These are phyloP conservation scores for Samia ricini DNA, from an alignment of 1,140 invertebrate species.

Conservation along the genomic window DNA sequence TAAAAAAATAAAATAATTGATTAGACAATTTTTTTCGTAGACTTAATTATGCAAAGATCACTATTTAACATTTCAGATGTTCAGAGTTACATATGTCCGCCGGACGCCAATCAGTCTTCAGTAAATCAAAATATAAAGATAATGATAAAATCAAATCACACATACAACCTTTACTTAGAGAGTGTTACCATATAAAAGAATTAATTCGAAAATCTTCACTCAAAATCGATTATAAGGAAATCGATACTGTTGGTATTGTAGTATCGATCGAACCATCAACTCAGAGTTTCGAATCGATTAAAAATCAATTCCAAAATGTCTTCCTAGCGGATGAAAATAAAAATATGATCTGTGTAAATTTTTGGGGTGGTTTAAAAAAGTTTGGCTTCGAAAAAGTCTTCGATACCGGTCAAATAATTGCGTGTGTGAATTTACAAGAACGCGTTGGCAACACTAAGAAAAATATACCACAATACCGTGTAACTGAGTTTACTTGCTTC, in stretches of 20 bases:
- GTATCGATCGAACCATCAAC: conserved; percentile 52
- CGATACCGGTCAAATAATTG: conserved; percentile 77
- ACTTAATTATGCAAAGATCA: no score
- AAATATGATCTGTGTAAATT: conserved; percentile 80
- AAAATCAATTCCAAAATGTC: conserved; percentile 65
- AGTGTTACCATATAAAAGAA: conserved; percentile 47
- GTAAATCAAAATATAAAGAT: conserved; percentile 36
- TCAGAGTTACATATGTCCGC: conserved; percentile 70
- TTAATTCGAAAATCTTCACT: conserved; percentile 14
- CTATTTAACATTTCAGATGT: conserved; percentile 62
- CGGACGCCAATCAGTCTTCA: conserved; percentile 51
- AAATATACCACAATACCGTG: conserved; percentile 55
- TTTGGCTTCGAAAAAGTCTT: conserved; percentile 80
- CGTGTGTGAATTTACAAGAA: conserved; percentile 81
- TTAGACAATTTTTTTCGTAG: no score
- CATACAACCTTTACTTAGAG: conserved; percentile 34
- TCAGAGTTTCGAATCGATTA: conserved; percentile 39
- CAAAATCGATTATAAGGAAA: conserved; percentile 49
- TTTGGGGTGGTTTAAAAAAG: conserved; percentile 80
- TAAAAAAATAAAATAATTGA: no score
- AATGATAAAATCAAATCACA: conserved; percentile 29
- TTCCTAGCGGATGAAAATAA: conserved; percentile 71
- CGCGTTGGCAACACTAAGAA: conserved; percentile 57
- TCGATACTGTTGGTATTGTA: conserved; percentile 57
- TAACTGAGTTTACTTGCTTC: conserved; percentile 59